Conservation (phyloP, 2,797 vertebrate species). For the Chanos chanos region DNA sequence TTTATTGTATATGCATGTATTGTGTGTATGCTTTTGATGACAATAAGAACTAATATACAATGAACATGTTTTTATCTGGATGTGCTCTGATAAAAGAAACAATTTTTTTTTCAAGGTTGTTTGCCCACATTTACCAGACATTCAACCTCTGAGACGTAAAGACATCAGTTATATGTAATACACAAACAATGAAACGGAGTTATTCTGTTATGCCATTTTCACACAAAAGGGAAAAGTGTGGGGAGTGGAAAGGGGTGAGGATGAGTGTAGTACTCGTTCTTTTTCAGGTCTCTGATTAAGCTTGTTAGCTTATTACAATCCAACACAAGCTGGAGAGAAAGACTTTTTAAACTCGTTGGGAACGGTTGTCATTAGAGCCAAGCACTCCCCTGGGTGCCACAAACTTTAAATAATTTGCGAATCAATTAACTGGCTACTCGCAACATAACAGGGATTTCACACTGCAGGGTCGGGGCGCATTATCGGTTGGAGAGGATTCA, state of each 20-base stretch:
- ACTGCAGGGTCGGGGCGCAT: slow-evolving; percentile 84
- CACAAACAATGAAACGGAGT: too few relatives aligned
- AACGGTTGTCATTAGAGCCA: slow-evolving; percentile 78
- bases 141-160: too few relatives aligned
- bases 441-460: slow-evolving; percentile 89
- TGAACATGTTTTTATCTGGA: too few relatives aligned
- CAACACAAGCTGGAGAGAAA: slow-evolving; percentile 49
- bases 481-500: slow-evolving; percentile 89
- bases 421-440: slow-evolving; percentile 97
- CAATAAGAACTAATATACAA: too few relatives aligned
- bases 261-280: too few relatives aligned
- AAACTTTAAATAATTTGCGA: slow-evolving; percentile 99
- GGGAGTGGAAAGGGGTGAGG: not conserved
- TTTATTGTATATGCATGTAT: not conserved
- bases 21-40: slow-evolving; percentile 3
- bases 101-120: too few relatives aligned
- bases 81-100: too few relatives aligned
- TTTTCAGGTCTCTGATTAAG: slow-evolving; percentile 57
- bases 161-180: too few relatives aligned
- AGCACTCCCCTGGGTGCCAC: slow-evolving; percentile 85
- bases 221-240: too few relatives aligned
- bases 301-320: slow-evolving; percentile 72
- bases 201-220: too few relatives aligned
- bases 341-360: slow-evolving; percentile 74
- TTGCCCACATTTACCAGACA: too few relatives aligned